Evolutionary conservation across 1,140 invertebrate species (phyloP).

Genomic region (Musca domestica): DNA sequence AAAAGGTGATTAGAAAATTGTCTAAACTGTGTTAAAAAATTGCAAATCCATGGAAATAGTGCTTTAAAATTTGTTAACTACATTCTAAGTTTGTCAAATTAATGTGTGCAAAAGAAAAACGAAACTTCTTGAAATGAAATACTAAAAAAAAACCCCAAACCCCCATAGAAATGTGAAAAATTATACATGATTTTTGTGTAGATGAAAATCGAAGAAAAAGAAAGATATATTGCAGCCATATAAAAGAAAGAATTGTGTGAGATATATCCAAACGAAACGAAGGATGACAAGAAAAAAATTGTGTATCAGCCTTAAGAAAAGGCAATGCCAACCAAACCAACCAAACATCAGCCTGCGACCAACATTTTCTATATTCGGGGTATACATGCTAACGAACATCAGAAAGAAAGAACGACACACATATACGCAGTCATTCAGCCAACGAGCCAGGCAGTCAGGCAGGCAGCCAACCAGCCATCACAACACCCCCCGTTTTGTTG

Average conservation of each 20-base stretch:
- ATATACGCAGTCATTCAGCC: too few relatives aligned
- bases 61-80: not conserved
- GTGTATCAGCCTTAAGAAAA: conserved; percentile 18
- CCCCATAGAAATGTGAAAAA: too few relatives aligned
- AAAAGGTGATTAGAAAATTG: conserved; percentile 25
- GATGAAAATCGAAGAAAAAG: not conserved
- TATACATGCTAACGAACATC: conserved; percentile 17
- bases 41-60: not conserved
- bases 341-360: too few relatives aligned
- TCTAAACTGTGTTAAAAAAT: conserved; percentile 2
- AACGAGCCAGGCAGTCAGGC: too few relatives aligned
- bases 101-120: not conserved
- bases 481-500: too few relatives aligned
- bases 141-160: not conserved
- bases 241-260: conserved; percentile 1
- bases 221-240: not conserved
- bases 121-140: not conserved
- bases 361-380: conserved; percentile 21
- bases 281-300: conserved; percentile 10
- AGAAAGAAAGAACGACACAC: not conserved
- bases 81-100: not conserved
- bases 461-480: too few relatives aligned
- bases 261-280: conserved; percentile 2
- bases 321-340: not conserved
- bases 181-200: not conserved